phyloP scores from a whole-genome alignment of 2,113 vertebrate species.

The Cebus imitator region DNA sequence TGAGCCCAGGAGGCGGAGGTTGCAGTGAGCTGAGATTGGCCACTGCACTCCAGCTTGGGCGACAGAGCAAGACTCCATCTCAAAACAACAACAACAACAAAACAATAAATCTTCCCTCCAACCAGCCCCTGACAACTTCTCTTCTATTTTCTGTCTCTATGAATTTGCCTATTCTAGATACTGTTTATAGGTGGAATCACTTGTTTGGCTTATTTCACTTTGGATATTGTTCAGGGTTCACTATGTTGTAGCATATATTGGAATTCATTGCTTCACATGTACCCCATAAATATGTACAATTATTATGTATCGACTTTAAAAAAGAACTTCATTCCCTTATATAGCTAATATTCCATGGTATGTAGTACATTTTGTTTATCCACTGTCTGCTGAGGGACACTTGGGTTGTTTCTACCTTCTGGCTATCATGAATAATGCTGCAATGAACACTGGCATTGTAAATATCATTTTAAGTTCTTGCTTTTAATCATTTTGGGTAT shows the following conservation, averaged over 20 bases:
- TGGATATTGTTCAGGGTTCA: background rate
- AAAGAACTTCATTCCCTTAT: background rate
- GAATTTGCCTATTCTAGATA: background rate
- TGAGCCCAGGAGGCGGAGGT: no score
- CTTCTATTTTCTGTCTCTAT: background rate
- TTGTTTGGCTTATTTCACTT: background rate
- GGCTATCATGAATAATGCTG: background rate
- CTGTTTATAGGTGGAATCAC: background rate
- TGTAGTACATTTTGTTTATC: background rate
- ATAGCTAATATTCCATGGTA: background rate
- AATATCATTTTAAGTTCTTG: background rate
- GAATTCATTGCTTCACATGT: background rate
- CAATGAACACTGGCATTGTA: background rate
- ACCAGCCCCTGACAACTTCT: background rate
- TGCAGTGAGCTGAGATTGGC: no score
- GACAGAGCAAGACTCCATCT: no score
- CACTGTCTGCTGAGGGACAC: background rate
- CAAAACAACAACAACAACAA: no score
- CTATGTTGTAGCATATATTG: background rate
- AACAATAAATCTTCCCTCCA: background rate
- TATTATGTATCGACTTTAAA: no score
- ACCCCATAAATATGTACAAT: no score
- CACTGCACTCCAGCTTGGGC: no score
- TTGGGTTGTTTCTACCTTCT: background rate
- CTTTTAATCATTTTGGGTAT: background rate